These are phyloP conservation scores for Oxyruncus cristatus DNA, from an alignment of 2,113 vertebrate genomes.

Conservation along the genomic window DNA sequence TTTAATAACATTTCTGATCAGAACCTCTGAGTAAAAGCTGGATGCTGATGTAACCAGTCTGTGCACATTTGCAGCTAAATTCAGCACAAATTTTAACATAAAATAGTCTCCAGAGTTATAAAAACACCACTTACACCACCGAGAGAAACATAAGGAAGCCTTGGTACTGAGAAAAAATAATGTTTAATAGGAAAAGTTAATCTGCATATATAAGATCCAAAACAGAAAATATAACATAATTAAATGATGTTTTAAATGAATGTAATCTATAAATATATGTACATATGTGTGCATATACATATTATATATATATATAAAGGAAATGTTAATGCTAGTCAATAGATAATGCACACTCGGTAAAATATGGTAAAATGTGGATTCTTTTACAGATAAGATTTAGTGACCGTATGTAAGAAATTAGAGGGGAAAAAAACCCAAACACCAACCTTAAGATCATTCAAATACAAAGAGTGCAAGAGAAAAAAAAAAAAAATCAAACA, in stretches of 20 bases:
- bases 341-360: not conserved
- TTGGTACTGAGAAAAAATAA: not conserved
- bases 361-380: not conserved
- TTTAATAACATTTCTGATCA: not conserved
- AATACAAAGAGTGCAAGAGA: not conserved
- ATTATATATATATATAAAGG: not conserved
- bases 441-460: not conserved
- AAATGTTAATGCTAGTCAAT: not conserved
- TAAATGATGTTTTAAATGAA: not conserved
- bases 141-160: not conserved
- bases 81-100: not conserved
- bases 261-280: conserved; percentile 42
- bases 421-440: not conserved
- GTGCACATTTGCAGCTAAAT: not conserved
- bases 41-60: not conserved
- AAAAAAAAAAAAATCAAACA: not conserved
- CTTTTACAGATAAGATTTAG: not conserved
- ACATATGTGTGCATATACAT: not conserved
- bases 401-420: not conserved
- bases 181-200: conserved; percentile 24
- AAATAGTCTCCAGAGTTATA: not conserved
- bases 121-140: not conserved
- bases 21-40: not conserved
- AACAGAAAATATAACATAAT: not conserved
- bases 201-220: not conserved